phyloP scores from a whole-genome alignment of 2,797 vertebrate genomes.

The Sorex maritimensis region DNA sequence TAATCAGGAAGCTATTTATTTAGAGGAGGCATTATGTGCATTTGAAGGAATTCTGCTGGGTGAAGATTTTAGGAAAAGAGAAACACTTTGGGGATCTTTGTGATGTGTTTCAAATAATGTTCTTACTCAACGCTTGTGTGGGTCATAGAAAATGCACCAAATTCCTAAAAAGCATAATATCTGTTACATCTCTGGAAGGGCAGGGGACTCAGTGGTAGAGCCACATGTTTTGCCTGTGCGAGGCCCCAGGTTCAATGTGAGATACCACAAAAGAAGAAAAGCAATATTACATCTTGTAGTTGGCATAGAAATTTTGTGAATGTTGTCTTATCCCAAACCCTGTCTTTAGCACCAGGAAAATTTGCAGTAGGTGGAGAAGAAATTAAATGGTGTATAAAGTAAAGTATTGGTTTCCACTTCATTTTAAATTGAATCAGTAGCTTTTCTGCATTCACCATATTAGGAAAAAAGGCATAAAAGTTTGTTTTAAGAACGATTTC shows the following conservation, averaged over 20 bases:
- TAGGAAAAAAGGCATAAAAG: not conserved
- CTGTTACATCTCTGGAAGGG: not conserved
- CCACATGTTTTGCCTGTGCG: not conserved
- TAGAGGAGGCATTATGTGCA: not conserved
- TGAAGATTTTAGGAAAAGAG: conserved; percentile 7
- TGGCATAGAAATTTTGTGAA: not conserved
- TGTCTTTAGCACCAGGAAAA: not conserved
- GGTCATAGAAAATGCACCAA: not conserved
- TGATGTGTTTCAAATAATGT: conserved; percentile 36
- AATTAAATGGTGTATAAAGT: not conserved
- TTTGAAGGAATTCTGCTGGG: conserved; percentile 3
- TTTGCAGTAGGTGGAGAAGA: not conserved
- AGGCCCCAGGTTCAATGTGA: too few relatives aligned
- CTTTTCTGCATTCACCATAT: conserved; percentile 17
- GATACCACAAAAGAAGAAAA: not conserved
- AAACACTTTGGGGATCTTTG: conserved; percentile 18
- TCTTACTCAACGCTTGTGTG: conserved; percentile 14
- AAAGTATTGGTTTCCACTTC: not conserved
- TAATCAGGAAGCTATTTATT: not conserved
- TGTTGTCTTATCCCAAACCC: conserved; percentile 5
- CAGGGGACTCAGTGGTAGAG: too few relatives aligned
- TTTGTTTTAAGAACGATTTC: conserved; percentile 39
- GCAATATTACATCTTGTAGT: not conserved
- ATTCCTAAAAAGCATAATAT: not conserved
- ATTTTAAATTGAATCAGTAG: not conserved